These are phyloP conservation scores for Cephalopterus ornatus DNA, from an alignment of 2,113 vertebrate species.

Conservation along the genomic window DNA sequence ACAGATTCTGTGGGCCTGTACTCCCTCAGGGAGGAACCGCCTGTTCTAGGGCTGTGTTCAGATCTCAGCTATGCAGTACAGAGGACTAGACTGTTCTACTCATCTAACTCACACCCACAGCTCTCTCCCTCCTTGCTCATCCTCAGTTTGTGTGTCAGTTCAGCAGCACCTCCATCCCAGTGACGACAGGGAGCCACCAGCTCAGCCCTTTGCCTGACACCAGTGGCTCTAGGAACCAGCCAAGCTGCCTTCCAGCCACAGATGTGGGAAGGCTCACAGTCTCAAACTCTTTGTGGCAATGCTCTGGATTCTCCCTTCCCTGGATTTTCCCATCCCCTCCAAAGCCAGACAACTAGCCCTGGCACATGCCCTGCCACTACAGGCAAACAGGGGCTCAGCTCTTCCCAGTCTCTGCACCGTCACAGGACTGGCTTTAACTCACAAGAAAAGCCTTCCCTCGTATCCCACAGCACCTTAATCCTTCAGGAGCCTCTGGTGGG, in stretches of 20 bases:
- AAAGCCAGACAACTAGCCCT: not conserved
- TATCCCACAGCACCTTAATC: not conserved
- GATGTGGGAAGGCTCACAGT: not conserved
- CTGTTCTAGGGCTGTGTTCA: not conserved
- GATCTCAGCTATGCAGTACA: not conserved
- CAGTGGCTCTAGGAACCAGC: not conserved
- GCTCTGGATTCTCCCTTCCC: not conserved
- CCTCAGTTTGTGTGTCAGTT: not conserved
- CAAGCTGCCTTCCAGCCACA: not conserved
- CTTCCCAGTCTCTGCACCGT: not conserved
- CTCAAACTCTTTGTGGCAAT: not conserved
- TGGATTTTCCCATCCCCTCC: not conserved
- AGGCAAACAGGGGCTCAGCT: not conserved
- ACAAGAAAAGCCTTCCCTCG: not conserved
- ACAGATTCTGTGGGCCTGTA: not conserved
- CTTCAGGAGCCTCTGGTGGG: not conserved
- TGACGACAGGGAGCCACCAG: not conserved
- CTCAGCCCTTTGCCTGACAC: not conserved
- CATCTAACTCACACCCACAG: not conserved
- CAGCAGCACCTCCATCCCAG: accelerated
- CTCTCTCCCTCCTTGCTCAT: not conserved
- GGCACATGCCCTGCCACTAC: not conserved
- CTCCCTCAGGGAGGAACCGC: not conserved
- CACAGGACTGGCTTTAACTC: not conserved
- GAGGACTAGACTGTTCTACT: not conserved